Evolutionary conservation across 2,113 vertebrate species (phyloP), one percentile per base, ranked within the genome.

Genomic region (Pimephales promelas): DNA sequence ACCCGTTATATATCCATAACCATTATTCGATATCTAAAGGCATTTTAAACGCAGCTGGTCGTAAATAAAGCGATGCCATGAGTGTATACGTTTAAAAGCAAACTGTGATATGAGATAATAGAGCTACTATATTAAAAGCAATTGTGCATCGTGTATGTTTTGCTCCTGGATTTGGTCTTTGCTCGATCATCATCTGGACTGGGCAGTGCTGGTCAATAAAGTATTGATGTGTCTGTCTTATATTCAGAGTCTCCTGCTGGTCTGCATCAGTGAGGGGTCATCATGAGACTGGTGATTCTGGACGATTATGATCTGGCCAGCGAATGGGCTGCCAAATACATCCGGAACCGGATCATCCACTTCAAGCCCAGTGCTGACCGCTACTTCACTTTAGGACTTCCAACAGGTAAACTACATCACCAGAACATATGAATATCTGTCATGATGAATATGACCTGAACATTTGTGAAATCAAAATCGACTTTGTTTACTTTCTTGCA

Each of bases 311-410:
- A 97, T 40, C 91, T 95, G 92, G 96, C 97, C 80, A 99, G 97
- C 73, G 97, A 98, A 88, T 99, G 98, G 98, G 97, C 98, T 83
- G 98, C 98, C 47, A 99, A 97, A 87, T 99, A 99, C 89, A 98
- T 99, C 89, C 94, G 97, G 81, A 99, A 99, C 91, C 92, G 94
- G 84, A 98, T 99, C 89, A 90, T 98, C 90, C 94, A 96, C 56
- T 98, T 98, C 90, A 94, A 94, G 79, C 97, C 98, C 10, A 94
- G 90, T 26, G 93, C 94, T 81, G 94, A 95, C 75, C 95, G 93
- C 52, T 97, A 95, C 75, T 99, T 99, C 89, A 97, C 96, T 0
- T 91, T 99, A 87, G 97, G 98, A 24, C 90, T 99, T 70, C 97
- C 98, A 2, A 99, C 97, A 94, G 98, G 98, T 97, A 95, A 92